Evolutionary conservation across 2,113 vertebrate genomes (phyloP), one percentile per base, ranked within the genome.

Genomic region (Ptyas mucosa): DNA sequence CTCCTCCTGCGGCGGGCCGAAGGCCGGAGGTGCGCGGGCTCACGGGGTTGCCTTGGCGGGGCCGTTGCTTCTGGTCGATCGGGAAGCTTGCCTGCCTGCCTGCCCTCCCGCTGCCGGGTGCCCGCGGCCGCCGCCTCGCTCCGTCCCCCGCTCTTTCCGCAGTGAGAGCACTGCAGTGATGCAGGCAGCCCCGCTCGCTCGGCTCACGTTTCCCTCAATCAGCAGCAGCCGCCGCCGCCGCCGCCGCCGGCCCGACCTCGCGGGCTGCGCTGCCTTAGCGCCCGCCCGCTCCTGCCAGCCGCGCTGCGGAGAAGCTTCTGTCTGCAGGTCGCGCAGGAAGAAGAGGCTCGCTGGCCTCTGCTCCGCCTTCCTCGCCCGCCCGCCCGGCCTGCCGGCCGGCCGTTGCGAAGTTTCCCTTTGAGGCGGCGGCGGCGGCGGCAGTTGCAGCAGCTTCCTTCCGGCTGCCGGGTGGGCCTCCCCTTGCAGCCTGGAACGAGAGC

Each of bases 201-300:
- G 64, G 29, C 92, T 94, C 95, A 94, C 95, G 89, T 94, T 93
- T 89, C 95, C 88, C 93, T 89, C 94, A 91, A 93, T 94, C 96
- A 94, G 94, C 94, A 90, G n/a, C 43, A 46, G 43, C 43, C 43
- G 43, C 43, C 43, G 43, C 43, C 43, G 95, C 88, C 20, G 85
- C 93, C 26, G 87, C 69, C 49, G 39, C 90, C 43, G 58, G n/a
- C 69, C 85, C 9, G 5, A 21, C 8, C 4, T n/a, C 64, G 51
- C 87, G 7, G 3, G 89, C 89, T 85, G 26, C 2, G 21, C n/a
- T 18, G 39, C 46, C 61, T 8, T 54, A 54, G 52, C 4, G 58
- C 18, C 58, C 43, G 64, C 85, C 51, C 8, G 85, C 51, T n/a
- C 15, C 15, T 20, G 23, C 85, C 46, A 26, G 24, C 23, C n/a